Evolutionary conservation across 2,888 invertebrate species (phyloP).

Genomic region (Xestia xanthographa): DNA sequence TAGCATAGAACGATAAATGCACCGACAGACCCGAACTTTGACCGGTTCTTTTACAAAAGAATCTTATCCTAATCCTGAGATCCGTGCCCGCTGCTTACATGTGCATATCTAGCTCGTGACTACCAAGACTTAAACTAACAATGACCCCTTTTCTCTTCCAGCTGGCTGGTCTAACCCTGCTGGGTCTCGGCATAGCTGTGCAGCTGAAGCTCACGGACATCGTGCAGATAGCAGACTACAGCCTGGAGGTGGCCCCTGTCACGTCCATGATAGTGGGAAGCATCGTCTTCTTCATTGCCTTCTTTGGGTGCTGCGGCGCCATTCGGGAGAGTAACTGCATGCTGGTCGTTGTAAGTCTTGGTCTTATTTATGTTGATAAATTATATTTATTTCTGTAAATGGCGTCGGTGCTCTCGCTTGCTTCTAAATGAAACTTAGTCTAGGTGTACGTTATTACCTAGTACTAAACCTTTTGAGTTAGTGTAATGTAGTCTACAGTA

Average conservation of each 20-base stretch:
- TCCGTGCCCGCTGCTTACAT: too few relatives aligned
- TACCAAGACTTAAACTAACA: background rate
- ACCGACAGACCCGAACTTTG: too few relatives aligned
- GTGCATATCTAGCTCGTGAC: background rate
- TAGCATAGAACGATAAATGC: too few relatives aligned
- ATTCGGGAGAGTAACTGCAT: constrained; percentile 96
- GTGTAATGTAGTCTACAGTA: too few relatives aligned
- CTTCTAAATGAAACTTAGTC: too few relatives aligned
- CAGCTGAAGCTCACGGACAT: constrained; percentile 89
- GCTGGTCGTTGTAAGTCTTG: constrained; percentile 93
- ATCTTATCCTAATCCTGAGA: too few relatives aligned
- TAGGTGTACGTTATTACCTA: too few relatives aligned
- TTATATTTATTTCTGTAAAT: background rate
- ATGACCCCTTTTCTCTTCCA: constrained; percentile 78
- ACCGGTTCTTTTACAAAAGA: too few relatives aligned
- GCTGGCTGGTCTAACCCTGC: constrained; percentile 92
- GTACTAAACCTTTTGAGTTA: too few relatives aligned
- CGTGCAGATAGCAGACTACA: constrained; percentile 79
- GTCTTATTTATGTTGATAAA: background rate
- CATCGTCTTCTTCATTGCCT: constrained; percentile 94
- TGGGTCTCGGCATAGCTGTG: constrained; percentile 92
- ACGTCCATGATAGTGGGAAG: constrained; percentile 92
- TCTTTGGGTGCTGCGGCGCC: constrained; percentile 97
- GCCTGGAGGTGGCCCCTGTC: constrained; percentile 90
- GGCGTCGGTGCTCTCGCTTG: background rate